Conservation (phyloP, 2,888 invertebrate genomes). For the Xanthorhoe spadicearia region DNA sequence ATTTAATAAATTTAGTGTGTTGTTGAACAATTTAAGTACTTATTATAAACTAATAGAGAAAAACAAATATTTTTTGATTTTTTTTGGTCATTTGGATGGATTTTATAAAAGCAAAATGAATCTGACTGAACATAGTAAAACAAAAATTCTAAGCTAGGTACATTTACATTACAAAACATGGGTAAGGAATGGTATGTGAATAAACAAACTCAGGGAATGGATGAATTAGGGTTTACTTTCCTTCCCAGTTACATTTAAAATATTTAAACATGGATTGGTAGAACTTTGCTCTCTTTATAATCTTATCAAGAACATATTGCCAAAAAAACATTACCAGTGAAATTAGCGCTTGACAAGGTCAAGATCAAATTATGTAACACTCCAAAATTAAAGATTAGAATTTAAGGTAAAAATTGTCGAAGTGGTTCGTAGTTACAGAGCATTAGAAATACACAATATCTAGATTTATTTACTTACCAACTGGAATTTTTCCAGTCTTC, state of each 20-base stretch:
- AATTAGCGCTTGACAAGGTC: constrained; percentile 62
- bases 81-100: no score
- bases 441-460: neutral
- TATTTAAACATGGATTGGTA: no score
- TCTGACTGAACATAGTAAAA: neutral
- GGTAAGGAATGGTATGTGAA: neutral
- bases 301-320: neutral
- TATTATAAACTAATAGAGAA: no score
- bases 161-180: neutral
- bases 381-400: constrained; percentile 18
- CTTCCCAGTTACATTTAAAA: no score
- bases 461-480: constrained; percentile 65
- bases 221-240: neutral
- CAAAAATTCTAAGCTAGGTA: neutral
- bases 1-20: no score
- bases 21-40: no score
- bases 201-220: neutral
- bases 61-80: no score
- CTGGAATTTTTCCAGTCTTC: constrained; percentile 80
- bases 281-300: neutral
- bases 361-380: constrained; percentile 59
- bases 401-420: neutral
- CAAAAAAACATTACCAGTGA: constrained; percentile 23
- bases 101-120: no score
- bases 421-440: neutral